Evolutionary conservation across 30 jellyfish, hydroid and myxozoan genomes (phyloP).

Genomic region (Morbakka virulenta): DNA sequence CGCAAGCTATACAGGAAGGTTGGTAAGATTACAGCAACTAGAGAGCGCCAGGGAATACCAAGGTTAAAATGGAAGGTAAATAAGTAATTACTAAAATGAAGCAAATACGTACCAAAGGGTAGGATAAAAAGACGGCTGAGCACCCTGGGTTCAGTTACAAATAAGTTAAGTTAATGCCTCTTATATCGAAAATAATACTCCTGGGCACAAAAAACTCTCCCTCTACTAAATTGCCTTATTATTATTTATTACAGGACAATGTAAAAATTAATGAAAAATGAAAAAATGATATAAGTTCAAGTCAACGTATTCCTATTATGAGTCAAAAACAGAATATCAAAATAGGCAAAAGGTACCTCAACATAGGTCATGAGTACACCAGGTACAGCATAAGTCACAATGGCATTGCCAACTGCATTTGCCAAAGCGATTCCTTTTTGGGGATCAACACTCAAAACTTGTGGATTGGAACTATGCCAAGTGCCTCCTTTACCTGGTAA

Average conservation of each 20-base stretch:
- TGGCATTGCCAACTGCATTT: conserved; percentile 41
- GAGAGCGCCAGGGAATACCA: too few relatives aligned
- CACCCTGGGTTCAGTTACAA: background rate
- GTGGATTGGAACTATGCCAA: conserved; percentile 53
- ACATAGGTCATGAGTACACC: conserved; percentile 37
- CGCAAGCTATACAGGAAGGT: too few relatives aligned
- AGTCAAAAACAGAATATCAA: too few relatives aligned
- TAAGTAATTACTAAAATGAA: background rate
- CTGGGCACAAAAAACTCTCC: too few relatives aligned
- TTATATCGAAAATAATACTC: too few relatives aligned
- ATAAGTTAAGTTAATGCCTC: too few relatives aligned
- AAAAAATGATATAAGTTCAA: background rate
- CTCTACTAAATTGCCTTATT: background rate
- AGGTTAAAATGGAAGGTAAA: background rate
- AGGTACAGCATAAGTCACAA: conserved; percentile 6
- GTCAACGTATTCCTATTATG: too few relatives aligned
- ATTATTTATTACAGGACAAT: background rate
- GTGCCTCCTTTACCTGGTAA: conserved; percentile 2
- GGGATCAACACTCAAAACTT: conserved; percentile 22
- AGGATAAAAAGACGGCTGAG: background rate
- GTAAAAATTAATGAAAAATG: background rate
- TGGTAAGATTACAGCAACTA: too few relatives aligned
- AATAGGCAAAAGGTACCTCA: too few relatives aligned
- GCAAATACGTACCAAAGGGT: background rate
- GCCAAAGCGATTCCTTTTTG: conserved; percentile 39